Evolutionary conservation across 2,113 vertebrate species (phyloP), one percentile per base, ranked within the genome.

Genomic region (Sterrhoptilus dennistouni): DNA sequence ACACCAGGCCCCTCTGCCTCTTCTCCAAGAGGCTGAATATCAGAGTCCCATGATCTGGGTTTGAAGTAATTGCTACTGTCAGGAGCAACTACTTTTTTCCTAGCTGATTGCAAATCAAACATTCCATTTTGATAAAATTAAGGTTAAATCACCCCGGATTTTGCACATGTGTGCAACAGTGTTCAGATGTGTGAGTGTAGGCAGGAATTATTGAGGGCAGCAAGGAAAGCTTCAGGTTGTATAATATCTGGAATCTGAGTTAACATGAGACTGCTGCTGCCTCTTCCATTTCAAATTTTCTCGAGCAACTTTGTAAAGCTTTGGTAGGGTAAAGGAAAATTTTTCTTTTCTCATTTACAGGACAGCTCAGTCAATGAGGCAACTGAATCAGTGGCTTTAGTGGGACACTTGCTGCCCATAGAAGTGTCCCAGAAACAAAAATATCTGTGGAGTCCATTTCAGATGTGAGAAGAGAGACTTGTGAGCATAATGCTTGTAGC

Each of bases 171-270:
- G 61, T 91, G 33, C 88, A 77, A 71, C 14, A 56, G 31, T n/a
- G 21, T 76, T 78, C 0, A 2, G 53, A 68, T 12, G 6, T 63
- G 52, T 61, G 61, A 75, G 44, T 36, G 53, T 40, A 64, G 64
- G 72, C 35, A 74, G 65, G 53, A 96, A 72, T 88, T 90, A 88
- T 36, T 94, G 75, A 90, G 78, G 93, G 74, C 31, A 90, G 61
- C 27, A 45, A 84, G 69, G 42, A 96, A 96, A 96, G 47, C 42
- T 78, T 91, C 81, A 87, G 28, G 64, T 72, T 96, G 87, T 91
- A 88, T 89, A 87, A 95, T 47, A 76, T 84, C 87, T 95, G 72
- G 61, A 75, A 50, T 42, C 89, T 82, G 21, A 86, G 52, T 90
- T 95, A 88, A 71, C 72, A 88, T 49, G 56, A 77, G 61, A 64